A percentile compares a stretch with the other conserved stretches of the same genome.
Evolutionary conservation across 2,113 vertebrate genomes (phyloP).

Genomic region (Toxotes chatareus): DNA sequence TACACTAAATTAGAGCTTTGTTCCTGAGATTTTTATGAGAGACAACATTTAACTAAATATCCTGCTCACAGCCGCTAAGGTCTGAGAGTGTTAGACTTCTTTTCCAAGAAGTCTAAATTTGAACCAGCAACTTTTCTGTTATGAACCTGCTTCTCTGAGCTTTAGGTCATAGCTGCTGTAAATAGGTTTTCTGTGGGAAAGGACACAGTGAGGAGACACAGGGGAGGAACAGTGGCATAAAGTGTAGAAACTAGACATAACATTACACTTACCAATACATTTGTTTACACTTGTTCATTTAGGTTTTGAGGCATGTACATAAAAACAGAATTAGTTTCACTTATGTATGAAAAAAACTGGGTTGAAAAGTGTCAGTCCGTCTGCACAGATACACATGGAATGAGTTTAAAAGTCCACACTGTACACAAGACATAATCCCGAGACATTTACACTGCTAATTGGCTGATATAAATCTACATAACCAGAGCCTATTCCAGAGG

Average conservation of each 20-base stretch:
- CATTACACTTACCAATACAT: background rate
- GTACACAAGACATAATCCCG: background rate
- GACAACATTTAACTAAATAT: too few relatives aligned
- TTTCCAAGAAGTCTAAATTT: constrained; percentile 14
- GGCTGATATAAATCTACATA: background rate
- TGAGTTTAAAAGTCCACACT: too few relatives aligned
- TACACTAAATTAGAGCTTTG: too few relatives aligned
- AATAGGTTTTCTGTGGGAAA: constrained; percentile 42
- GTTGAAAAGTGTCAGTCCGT: background rate
- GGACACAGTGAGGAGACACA: constrained; percentile 31
- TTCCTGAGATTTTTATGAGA: too few relatives aligned
- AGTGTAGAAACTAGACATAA: background rate
- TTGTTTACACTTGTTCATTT: constrained; percentile 18
- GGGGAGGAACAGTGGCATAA: constrained; percentile 18
- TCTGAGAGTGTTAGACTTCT: background rate
- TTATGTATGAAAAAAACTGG: background rate
- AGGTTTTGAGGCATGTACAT: background rate
- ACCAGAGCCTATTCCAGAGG: background rate
- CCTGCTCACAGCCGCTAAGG: background rate
- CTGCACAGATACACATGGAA: background rate
- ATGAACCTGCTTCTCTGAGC: constrained; percentile 2
- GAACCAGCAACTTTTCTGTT: background rate
- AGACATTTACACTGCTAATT: background rate
- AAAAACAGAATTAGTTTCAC: background rate
- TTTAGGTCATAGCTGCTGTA: background rate